Evolutionary conservation across 2,797 vertebrate species (phyloP).

Genomic region (Otolemur crassicaudatus): DNA sequence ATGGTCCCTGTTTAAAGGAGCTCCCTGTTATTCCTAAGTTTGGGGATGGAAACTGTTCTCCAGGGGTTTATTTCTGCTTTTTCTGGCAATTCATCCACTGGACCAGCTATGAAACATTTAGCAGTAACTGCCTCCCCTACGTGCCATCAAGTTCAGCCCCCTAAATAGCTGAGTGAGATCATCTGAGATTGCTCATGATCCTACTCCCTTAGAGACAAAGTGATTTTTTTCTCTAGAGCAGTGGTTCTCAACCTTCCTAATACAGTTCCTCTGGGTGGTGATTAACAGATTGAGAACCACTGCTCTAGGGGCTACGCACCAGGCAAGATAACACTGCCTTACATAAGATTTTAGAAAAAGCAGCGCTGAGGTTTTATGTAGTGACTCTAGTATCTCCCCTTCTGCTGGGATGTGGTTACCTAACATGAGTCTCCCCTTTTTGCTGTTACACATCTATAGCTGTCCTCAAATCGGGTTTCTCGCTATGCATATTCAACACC

Average conservation of each 20-base stretch:
- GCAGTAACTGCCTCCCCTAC: conserved; percentile 2
- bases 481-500: background rate
- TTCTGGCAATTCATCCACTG: conserved; percentile 48
- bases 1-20: conserved; percentile 22
- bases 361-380: background rate
- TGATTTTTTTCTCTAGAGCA: background rate
- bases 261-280: too few species aligned
- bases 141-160: conserved; percentile 50
- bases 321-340: background rate
- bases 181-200: conserved; percentile 5
- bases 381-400: background rate
- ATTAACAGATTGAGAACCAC: too few species aligned
- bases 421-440: background rate
- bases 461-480: background rate
- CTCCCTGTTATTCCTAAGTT: conserved; percentile 52
- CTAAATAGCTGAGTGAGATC: conserved; percentile 54
- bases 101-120: conserved; percentile 16
- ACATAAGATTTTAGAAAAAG: conserved; percentile 40
- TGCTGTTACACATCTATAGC: background rate
- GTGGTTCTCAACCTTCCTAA: too few species aligned
- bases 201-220: conserved; percentile 20
- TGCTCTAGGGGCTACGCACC: background rate
- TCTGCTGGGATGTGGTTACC: background rate
- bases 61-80: conserved; percentile 55
- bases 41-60: conserved; percentile 50